These are phyloP conservation scores for Parus major DNA, from an alignment of 2,113 vertebrate species.

Conservation along the genomic window DNA sequence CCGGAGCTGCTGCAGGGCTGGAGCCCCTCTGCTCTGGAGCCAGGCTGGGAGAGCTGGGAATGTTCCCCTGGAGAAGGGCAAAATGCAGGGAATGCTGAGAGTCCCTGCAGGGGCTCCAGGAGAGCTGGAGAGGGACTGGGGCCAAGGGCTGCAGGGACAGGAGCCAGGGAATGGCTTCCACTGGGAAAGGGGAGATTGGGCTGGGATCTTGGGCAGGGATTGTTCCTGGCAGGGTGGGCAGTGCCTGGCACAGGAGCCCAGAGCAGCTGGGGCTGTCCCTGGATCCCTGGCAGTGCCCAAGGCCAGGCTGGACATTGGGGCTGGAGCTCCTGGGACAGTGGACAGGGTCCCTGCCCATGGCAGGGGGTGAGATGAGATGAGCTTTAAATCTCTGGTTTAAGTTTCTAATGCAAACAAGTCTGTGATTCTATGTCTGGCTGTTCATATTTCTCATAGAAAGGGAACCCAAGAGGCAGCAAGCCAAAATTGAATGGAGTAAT, in stretches of 20 bases:
- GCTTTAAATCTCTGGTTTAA: not conserved
- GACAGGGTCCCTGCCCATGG: not conserved
- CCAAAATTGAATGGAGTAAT: not conserved
- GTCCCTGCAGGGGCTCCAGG: not conserved
- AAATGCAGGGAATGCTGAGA: not conserved
- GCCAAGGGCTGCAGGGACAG: not conserved
- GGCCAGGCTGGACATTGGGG: fast-evolving
- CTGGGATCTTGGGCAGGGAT: not conserved
- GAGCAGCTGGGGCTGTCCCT: not conserved
- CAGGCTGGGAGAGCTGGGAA: not conserved
- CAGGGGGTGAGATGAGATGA: fast-evolving
- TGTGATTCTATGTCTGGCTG: not conserved
- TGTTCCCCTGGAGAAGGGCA: not conserved
- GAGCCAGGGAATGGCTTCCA: not conserved
- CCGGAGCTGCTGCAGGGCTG: not conserved
- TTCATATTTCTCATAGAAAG: fast-evolving
- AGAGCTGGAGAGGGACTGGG: not conserved
- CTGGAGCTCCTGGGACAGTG: fast-evolving
- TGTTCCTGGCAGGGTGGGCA: fast-evolving
- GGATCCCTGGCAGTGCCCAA: not conserved
- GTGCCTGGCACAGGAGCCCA: fast-evolving
- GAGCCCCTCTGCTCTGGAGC: not conserved
- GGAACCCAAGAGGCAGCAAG: not conserved
- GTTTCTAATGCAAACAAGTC: not conserved
- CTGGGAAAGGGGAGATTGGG: not conserved